Conservation (phyloP, 2,888 invertebrate genomes). For the Listrodromus nycthemerus region DNA sequence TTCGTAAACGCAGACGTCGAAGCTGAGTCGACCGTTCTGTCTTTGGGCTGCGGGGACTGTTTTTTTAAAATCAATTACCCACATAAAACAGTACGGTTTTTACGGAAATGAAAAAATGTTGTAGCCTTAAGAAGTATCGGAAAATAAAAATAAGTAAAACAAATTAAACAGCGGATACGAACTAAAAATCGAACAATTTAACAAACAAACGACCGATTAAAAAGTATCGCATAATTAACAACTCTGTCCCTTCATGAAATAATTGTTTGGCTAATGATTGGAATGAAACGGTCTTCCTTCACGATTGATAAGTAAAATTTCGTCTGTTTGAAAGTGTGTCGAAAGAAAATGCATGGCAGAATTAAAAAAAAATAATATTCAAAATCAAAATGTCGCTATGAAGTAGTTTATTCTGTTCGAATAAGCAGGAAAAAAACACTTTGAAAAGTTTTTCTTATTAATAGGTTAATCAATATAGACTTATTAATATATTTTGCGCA, state of each 20-base stretch:
- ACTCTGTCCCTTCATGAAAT: not conserved
- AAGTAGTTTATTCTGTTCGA: too few species aligned
- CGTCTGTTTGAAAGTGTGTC: too few species aligned
- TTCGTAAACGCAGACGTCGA: slow-evolving; percentile 6
- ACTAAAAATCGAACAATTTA: not conserved
- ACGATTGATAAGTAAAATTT: too few species aligned
- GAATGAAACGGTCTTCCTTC: too few species aligned
- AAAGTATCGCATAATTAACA: not conserved
- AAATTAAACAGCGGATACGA: not conserved
- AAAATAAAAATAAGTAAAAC: not conserved
- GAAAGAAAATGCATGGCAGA: too few species aligned
- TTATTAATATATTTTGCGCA: not conserved
- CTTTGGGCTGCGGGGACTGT: not conserved
- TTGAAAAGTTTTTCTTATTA: too few species aligned
- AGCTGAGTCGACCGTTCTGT: not conserved
- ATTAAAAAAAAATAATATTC: too few species aligned
- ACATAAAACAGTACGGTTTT: not conserved
- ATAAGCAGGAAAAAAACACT: too few species aligned
- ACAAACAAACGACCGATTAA: not conserved
- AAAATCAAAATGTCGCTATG: too few species aligned
- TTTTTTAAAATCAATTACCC: not conserved
- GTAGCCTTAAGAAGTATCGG: not conserved
- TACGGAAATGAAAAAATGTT: not conserved
- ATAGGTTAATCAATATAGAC: not conserved
- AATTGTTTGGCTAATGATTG: not conserved